Evolutionary conservation across 2,888 invertebrate genomes (phyloP), one percentile per base, ranked within the genome.

Genomic region (Mactromeris polynyma): DNA sequence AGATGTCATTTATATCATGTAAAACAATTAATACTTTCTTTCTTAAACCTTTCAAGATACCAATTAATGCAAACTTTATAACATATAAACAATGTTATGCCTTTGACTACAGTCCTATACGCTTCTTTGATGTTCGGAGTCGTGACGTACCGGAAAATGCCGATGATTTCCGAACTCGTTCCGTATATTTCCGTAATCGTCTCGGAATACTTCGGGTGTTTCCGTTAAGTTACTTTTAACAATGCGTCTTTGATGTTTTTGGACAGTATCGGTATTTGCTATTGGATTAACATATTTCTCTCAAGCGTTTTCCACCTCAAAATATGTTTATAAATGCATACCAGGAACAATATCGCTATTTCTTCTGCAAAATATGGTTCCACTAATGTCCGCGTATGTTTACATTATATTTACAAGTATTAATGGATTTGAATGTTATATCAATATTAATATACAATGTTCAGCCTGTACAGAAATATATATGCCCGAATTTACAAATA

Each of bases 1-100:
- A 26, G 11, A 54, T 79, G 84, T 40, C 84, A 78, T 40, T 78
- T 84, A 78, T 38, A 84, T 84, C 84, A 84, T 79, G 31, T 31
- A 79, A 54, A 78, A 84, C 84, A 84, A 84, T 84, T 78, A 84
- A 51, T 78, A 58, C 84, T 19, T 83, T 83, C 83, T 42, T 73
- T 14, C 42, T 46, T 21, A 42, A 69, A 38, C 19, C 46, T 73
- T 46, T 79, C 79, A 42, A 46, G 40, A 38, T 42, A 3, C 42
- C 73, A 73, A 73, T 73, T 73, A 73, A 73, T 36, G 31, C 73
- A 33, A 26, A 33, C 73, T 33, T 36, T 36, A 73, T 33, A 73
- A 73, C 33, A 73, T 73, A 73, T 73, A 73, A 73, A 73, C 73
- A 73, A 73, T 33, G 73, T 73, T 21, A 2, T 6, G 19, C 58